These are phyloP conservation scores for Diplogasteroides magnus DNA, from an alignment of 1,140 invertebrate genomes.

Conservation along the genomic window DNA sequence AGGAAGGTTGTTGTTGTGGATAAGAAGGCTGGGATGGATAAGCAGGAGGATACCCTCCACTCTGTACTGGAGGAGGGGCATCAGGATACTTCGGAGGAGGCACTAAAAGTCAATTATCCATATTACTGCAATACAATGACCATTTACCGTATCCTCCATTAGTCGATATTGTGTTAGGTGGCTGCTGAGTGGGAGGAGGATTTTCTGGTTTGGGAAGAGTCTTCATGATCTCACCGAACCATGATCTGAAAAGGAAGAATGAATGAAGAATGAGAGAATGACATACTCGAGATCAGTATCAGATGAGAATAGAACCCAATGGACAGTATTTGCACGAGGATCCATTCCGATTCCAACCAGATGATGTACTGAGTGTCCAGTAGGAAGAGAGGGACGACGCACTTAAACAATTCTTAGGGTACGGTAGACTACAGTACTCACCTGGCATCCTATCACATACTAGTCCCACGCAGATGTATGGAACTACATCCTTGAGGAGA, in stretches of 20 bases:
- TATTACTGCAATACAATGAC: too few species aligned
- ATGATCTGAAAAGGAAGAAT: constrained; percentile 22
- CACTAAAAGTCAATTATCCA: too few species aligned
- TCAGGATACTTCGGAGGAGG: not conserved
- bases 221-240: constrained; percentile 31
- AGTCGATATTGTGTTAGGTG: constrained; percentile 7
- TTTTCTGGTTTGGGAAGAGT: constrained; percentile 28
- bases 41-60: not conserved
- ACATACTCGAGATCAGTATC: constrained; percentile 32
- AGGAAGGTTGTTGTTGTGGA: not conserved
- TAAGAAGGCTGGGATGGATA: not conserved
- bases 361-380: constrained; percentile 33
- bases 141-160: not conserved
- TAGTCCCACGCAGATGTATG: constrained; percentile 34
- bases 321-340: constrained; percentile 32
- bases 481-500: constrained; percentile 29
- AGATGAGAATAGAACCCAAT: constrained; percentile 35
- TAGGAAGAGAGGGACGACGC: constrained; percentile 22
- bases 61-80: not conserved
- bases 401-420: constrained; percentile 12
- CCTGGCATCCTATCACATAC: constrained; percentile 34
- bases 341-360: constrained; percentile 35
- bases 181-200: constrained; percentile 11
- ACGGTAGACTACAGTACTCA: not conserved
- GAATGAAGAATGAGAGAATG: too few species aligned